Conservation (phyloP, 2,113 vertebrate genomes). For the Nannobrachium achirus region DNA sequence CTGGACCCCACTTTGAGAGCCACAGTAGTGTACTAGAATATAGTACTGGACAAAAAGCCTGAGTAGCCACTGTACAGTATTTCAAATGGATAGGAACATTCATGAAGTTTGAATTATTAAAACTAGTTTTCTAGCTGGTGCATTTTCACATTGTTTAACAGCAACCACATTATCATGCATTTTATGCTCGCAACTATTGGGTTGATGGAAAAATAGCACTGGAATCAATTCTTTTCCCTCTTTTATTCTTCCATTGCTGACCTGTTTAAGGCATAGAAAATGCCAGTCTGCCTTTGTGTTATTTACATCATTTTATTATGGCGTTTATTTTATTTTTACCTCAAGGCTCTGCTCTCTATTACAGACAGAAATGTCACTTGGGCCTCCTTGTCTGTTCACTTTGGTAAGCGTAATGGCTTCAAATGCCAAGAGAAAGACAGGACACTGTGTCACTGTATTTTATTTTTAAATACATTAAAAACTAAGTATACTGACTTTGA, state of each 20-base stretch:
- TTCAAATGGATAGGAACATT: background rate
- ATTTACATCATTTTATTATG: background rate
- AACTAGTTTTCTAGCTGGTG: background rate
- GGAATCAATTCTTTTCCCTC: too few species aligned
- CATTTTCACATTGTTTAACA: background rate
- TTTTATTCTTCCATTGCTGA: background rate
- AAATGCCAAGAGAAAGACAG: slow-evolving; percentile 52
- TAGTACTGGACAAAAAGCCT: too few species aligned
- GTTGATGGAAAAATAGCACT: too few species aligned
- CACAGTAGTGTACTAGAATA: too few species aligned
- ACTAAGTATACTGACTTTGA: slow-evolving; percentile 28
- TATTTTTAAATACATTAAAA: slow-evolving; percentile 39
- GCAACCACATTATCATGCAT: background rate
- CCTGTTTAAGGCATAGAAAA: background rate
- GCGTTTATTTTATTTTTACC: too few species aligned
- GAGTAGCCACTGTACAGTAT: background rate
- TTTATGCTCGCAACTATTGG: background rate
- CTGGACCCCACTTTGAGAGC: too few species aligned
- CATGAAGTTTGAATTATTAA: background rate
- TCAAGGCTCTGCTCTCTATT: slow-evolving; percentile 4
- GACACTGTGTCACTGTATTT: slow-evolving; percentile 41
- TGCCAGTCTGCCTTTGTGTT: background rate
- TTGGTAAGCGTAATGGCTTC: slow-evolving; percentile 49
- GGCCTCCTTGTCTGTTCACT: slow-evolving; percentile 32
- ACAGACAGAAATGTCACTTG: slow-evolving; percentile 20